Evolutionary conservation across 2,888 invertebrate species (phyloP).

Genomic region (Cosmia pyralina): DNA sequence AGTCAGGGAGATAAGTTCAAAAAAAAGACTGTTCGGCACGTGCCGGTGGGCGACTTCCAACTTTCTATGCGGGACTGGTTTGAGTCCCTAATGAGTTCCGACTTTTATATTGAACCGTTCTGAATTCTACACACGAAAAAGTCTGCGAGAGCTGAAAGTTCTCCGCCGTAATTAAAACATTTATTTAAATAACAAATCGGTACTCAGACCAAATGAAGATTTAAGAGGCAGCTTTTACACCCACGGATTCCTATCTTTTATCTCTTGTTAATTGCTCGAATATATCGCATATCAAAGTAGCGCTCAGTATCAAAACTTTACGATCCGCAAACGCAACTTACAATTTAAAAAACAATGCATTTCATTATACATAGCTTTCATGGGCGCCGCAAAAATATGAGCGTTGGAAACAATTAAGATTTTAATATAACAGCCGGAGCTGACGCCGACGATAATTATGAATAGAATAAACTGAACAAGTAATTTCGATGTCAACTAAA

Average conservation of each 20-base stretch:
- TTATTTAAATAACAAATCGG: conserved; percentile 45
- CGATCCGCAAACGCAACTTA: conserved; percentile 59
- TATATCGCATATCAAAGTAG: conserved; percentile 53
- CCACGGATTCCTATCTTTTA: conserved; percentile 53
- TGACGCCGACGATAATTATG: conserved; percentile 51
- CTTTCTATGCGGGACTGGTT: conserved; percentile 61
- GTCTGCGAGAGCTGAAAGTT: conserved; percentile 24
- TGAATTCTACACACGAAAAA: conserved; percentile 39
- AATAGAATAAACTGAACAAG: conserved; percentile 71
- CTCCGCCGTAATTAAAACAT: conserved; percentile 52
- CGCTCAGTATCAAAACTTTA: conserved; percentile 52
- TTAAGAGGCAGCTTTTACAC: conserved; percentile 43
- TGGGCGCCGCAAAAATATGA: conserved; percentile 75
- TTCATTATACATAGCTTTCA: conserved; percentile 63
- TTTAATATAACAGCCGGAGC: conserved; percentile 66
- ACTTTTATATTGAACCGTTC: conserved; percentile 47
- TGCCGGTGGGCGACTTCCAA: conserved; percentile 54
- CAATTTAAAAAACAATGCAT: conserved; percentile 61
- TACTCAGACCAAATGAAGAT: conserved; percentile 50
- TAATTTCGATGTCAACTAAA: conserved; percentile 77
- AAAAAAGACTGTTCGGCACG: conserved; percentile 60
- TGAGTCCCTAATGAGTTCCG: conserved; percentile 48
- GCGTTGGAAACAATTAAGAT: conserved; percentile 82
- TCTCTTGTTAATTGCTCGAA: conserved; percentile 54
- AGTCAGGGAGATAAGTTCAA: conserved; percentile 50